A percentile compares a stretch with the other conserved stretches of the same genome.
phyloP scores from a whole-genome alignment of 1,140 invertebrate species.

The Zaprionus inermis region DNA sequence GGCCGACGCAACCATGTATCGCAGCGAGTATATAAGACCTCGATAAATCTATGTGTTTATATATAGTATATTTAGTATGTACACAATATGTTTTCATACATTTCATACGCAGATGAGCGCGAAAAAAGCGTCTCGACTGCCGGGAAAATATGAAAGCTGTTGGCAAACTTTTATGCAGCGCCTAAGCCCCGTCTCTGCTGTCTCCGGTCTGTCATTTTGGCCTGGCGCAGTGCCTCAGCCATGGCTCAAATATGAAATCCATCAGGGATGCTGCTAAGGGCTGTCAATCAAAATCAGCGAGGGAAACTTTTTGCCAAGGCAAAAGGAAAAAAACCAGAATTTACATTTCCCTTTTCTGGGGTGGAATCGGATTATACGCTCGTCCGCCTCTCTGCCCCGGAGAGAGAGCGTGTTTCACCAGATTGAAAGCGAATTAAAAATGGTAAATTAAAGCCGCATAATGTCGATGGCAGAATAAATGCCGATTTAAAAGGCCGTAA shows the following conservation, averaged over 20 bases:
- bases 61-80: constrained; percentile 43
- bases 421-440: constrained; percentile 83
- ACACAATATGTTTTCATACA: constrained; percentile 52
- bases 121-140: constrained; percentile 60
- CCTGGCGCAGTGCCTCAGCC: constrained; percentile 59
- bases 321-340: constrained; percentile 47
- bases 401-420: constrained; percentile 56
- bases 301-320: constrained; percentile 75
- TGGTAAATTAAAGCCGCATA: constrained; percentile 58
- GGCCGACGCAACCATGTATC: constrained; percentile 42
- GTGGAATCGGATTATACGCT: constrained; percentile 68
- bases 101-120: constrained; percentile 52
- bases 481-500: constrained; percentile 61
- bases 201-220: constrained; percentile 68
- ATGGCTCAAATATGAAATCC: constrained; percentile 82
- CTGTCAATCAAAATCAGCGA: constrained; percentile 84
- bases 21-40: background rate
- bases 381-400: background rate
- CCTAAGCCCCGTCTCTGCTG: constrained; percentile 57
- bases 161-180: constrained; percentile 71
- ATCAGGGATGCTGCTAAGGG: constrained; percentile 81
- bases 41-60: constrained; percentile 2
- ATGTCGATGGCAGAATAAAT: constrained; percentile 61
- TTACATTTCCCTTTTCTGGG: constrained; percentile 69
- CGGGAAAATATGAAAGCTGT: constrained; percentile 80